Evolutionary conservation across 2,888 invertebrate species (phyloP).

Genomic region (Polydrusus cervinus): DNA sequence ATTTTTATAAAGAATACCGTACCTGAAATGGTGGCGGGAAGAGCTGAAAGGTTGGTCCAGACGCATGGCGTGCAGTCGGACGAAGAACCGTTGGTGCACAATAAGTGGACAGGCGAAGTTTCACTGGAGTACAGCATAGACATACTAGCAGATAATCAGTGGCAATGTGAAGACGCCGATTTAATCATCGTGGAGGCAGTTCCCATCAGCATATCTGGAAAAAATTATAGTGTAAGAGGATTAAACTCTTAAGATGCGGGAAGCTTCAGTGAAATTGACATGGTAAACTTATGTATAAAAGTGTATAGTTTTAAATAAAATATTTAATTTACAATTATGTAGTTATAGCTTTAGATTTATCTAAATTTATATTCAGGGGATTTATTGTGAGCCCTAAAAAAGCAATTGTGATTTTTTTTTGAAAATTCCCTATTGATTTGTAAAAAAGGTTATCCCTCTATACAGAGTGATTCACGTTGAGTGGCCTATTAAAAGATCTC

Average conservation of each 20-base stretch:
- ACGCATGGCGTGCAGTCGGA: constrained; percentile 66
- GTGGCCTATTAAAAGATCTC: too few relatives aligned
- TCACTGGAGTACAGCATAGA: constrained; percentile 70
- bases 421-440: too few relatives aligned
- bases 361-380: too few relatives aligned
- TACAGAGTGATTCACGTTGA: too few relatives aligned
- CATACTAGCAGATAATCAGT: constrained; percentile 58
- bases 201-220: background rate
- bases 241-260: background rate
- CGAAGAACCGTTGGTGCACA: constrained; percentile 65
- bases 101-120: constrained; percentile 61
- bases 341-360: too few relatives aligned
- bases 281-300: too few relatives aligned
- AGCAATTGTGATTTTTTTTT: too few relatives aligned
- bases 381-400: too few relatives aligned
- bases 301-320: too few relatives aligned
- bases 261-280: too few relatives aligned
- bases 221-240: background rate
- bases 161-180: background rate
- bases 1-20: background rate
- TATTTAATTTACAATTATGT: too few relatives aligned
- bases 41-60: constrained; percentile 64
- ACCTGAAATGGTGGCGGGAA: constrained; percentile 62
- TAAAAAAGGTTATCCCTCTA: too few relatives aligned
- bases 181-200: constrained; percentile 14